Evolutionary conservation across 2,888 invertebrate species (phyloP).

Genomic region (Orthosia incerta): DNA sequence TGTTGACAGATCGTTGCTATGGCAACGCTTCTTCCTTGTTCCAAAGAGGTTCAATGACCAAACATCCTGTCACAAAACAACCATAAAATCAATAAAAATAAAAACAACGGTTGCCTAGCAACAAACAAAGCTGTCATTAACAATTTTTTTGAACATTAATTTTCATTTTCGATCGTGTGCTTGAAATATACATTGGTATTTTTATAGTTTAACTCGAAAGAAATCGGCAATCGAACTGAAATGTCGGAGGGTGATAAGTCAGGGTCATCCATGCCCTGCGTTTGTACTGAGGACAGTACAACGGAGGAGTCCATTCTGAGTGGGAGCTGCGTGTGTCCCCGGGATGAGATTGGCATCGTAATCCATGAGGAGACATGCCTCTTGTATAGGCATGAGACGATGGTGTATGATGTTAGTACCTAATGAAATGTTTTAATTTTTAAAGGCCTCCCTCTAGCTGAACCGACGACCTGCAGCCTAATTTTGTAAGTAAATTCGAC

Average conservation of each 20-base stretch:
- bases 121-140: constrained; percentile 63
- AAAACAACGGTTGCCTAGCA: constrained; percentile 68
- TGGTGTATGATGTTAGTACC: constrained; percentile 77
- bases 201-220: constrained; percentile 28
- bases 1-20: constrained; percentile 74
- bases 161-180: constrained; percentile 49
- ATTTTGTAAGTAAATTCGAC: too few relatives aligned
- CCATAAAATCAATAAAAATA: constrained; percentile 25
- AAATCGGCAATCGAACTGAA: constrained; percentile 33
- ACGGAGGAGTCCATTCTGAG: constrained; percentile 61
- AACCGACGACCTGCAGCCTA: too few relatives aligned
- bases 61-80: background rate
- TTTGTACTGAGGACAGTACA: constrained; percentile 72
- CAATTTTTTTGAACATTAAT: constrained; percentile 50
- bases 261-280: constrained; percentile 68
- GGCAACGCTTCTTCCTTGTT: constrained; percentile 56
- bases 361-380: constrained; percentile 80
- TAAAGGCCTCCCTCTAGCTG: too few relatives aligned
- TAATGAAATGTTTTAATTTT: background rate
- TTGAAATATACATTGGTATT: constrained; percentile 46
- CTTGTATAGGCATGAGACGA: constrained; percentile 79
- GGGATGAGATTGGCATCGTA: constrained; percentile 79
- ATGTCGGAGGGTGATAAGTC: constrained; percentile 69
- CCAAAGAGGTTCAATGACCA: constrained; percentile 2
- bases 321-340: constrained; percentile 78